Conservation (phyloP, 2,113 vertebrate species). For the Bujurquina vittata region DNA sequence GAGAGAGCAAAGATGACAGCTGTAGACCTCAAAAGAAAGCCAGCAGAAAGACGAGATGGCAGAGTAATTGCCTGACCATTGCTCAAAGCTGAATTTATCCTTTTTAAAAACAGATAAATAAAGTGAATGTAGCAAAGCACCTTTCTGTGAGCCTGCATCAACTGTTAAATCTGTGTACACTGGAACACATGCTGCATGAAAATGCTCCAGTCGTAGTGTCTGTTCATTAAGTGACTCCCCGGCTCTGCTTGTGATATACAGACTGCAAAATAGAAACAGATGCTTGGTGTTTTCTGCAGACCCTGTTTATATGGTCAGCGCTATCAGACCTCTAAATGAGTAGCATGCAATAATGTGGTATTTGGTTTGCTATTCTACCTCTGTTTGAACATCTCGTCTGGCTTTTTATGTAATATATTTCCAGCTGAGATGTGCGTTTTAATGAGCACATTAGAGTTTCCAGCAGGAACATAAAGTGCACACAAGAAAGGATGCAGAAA, state of each 20-base stretch:
- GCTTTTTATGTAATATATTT: neutral
- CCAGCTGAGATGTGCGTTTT: neutral
- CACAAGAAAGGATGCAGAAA: neutral
- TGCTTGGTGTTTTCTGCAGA: neutral
- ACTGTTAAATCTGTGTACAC: neutral
- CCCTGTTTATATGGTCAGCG: neutral
- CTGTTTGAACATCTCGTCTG: neutral
- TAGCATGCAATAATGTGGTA: neutral
- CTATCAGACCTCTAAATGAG: neutral
- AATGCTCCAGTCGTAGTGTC: neutral
- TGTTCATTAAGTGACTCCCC: constrained; percentile 13
- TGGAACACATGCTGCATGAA: neutral
- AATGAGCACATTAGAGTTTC: constrained; percentile 2
- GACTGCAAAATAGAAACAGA: constrained; percentile 18
- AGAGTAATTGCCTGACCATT: constrained; percentile 25
- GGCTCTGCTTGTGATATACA: constrained; percentile 18
- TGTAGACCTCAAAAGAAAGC: constrained; percentile 38
- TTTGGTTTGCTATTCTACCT: neutral
- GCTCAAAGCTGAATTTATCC: constrained; percentile 42
- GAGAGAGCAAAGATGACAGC: constrained; percentile 40
- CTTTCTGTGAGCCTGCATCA: neutral
- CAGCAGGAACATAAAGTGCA: neutral
- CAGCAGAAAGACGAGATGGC: constrained; percentile 20
- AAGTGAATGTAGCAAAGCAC: constrained; percentile 3
- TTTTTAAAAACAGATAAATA: constrained; percentile 34